Evolutionary conservation across 1,140 invertebrate genomes (phyloP), one percentile per base, ranked within the genome.

Genomic region (Melanaphis sacchari): DNA sequence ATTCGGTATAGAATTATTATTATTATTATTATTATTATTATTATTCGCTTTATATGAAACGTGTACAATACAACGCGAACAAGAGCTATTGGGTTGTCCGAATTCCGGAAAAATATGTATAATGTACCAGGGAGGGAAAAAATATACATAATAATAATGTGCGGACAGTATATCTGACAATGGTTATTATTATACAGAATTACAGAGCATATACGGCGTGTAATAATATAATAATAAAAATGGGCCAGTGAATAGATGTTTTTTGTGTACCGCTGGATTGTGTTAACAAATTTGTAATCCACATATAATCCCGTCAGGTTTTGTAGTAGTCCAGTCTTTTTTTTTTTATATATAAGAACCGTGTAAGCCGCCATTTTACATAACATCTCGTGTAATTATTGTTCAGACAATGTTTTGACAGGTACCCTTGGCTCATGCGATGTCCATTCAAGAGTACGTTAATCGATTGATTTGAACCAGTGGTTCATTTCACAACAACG

Each of bases 251-350:
- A 93, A 93, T 85, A 31, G 91, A 84, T 52, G 91, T 85, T 93
- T 93, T 93, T 93, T 93, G 91, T 93, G 91, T 85, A 54, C 91
- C 81, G 81, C 18, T 38, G 91, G 76, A 93, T 93, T 93, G 91
- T 93, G 91, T 93, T 93, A 93, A 93, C 91, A 93, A 93, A 93
- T 93, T 93, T 93, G 91, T 93, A 93, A 93, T 85, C 91, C 91
- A 52, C 81, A n/a, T 85, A 85, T 93, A 93, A 93, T 93, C 91
- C 91, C 46, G 81, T 41, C 46, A 81, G 91, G 91, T 93, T 93
- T 93, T 85, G 91, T 93, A 41, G 91, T 93, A 46, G 31, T 87
- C 26, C 43, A 31, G 8, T 87, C 38, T 38, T 54, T 59, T 59
- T 54, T 92, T 93, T 93, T 93, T 84, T 92, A 52, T 81, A 26